Conservation (phyloP, 2,888 invertebrate genomes). For the Mesoligia furuncula region DNA sequence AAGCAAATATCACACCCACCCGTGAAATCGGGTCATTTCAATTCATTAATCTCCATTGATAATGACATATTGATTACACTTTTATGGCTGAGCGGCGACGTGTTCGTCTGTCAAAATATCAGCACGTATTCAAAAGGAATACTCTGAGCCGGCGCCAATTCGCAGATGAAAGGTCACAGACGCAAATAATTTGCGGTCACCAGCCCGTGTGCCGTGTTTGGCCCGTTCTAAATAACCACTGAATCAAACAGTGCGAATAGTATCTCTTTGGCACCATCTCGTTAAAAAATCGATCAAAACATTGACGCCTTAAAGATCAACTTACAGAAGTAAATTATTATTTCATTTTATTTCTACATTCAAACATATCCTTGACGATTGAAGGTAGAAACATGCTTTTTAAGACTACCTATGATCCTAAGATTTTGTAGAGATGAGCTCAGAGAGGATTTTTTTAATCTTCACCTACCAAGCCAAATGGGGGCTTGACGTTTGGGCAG, state of each 20-base stretch:
- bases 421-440: background rate
- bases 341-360: background rate
- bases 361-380: background rate
- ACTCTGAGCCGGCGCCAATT: constrained; percentile 11
- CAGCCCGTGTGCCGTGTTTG: background rate
- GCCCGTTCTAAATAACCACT: background rate
- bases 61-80: constrained; percentile 41
- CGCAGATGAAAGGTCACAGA: background rate
- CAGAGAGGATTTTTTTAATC: background rate
- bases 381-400: background rate
- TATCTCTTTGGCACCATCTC: background rate
- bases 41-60: constrained; percentile 12
- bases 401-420: background rate
- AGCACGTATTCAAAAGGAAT: constrained; percentile 25
- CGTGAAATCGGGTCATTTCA: constrained; percentile 24
- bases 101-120: constrained; percentile 23
- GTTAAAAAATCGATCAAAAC: background rate
- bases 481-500: background rate
- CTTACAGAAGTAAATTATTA: background rate
- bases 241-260: background rate
- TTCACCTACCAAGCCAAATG: background rate
- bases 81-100: constrained; percentile 36
- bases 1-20: background rate
- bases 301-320: background rate
- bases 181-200: constrained; percentile 15